Evolutionary conservation across 1,140 invertebrate genomes (phyloP).

Genomic region (Neuroterus valhalla): DNA sequence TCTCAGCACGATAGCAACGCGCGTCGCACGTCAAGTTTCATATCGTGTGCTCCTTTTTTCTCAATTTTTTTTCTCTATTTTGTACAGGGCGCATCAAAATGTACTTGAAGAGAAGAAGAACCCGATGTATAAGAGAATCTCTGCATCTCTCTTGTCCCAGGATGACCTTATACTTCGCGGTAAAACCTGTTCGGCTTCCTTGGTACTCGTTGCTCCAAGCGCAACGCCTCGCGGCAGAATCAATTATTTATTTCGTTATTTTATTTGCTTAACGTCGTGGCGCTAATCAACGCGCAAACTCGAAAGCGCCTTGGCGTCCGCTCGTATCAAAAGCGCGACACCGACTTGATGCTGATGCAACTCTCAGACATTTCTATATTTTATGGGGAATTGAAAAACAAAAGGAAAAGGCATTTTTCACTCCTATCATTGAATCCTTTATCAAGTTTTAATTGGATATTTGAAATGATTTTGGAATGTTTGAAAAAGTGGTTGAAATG

Average conservation of each 20-base stretch:
- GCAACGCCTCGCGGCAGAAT: conserved; percentile 68
- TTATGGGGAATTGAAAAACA: background rate
- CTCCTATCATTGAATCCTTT: too few species aligned
- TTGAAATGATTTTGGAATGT: too few species aligned
- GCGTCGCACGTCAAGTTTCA: conserved; percentile 40
- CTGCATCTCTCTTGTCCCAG: conserved; percentile 55
- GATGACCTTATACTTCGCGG: conserved; percentile 68
- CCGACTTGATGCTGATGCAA: conserved; percentile 30
- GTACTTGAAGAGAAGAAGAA: conserved; percentile 29
- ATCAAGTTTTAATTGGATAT: too few species aligned
- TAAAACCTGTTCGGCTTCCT: conserved; percentile 72
- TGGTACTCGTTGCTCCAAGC: conserved; percentile 51
- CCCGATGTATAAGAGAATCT: conserved; percentile 34
- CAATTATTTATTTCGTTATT: conserved; percentile 75
- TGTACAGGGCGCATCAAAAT: background rate
- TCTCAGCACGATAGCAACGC: conserved; percentile 33
- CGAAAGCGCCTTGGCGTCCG: conserved; percentile 42
- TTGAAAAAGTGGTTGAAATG: background rate
- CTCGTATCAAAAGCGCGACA: conserved; percentile 32
- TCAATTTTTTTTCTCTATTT: background rate
- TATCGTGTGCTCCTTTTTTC: conserved; percentile 32
- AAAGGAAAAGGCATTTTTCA: too few species aligned
- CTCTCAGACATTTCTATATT: background rate
- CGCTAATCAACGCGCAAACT: conserved; percentile 66
- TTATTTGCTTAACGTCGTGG: conserved; percentile 69